Evolutionary conservation across 2,888 invertebrate species (phyloP), one percentile per base, ranked within the genome.

Genomic region (Polia nebulosa): DNA sequence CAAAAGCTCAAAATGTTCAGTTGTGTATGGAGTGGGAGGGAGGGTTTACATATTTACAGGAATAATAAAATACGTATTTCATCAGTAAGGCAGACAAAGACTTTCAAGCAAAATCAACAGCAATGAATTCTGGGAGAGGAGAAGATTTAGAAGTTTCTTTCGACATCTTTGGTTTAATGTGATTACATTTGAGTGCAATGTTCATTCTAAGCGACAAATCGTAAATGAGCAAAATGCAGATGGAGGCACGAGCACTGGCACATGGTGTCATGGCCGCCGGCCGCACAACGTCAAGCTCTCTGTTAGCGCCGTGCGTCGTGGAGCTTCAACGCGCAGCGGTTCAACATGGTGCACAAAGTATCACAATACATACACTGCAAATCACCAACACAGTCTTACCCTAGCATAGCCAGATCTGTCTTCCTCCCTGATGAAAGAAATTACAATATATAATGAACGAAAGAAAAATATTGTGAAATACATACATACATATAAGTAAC

Each of bases 391-490:
- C 92, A 88, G 82, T 91, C 96, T 96, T 96, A 96, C 96, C 96
- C 96, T 95, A 94, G 89, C 94, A 96, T 93, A 96, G 94, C 95
- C 96, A 92, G 93, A 92, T 92, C 93, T 94, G 94, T 96, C 96
- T 93, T 95, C 96, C 95, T 96, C 96, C 96, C 96, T 96, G 95
- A 95, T 95, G 93, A 96, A 95, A 94, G 92, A 95, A 95, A 95
- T 93, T 88, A 86, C 79, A 88, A 89, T 91, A 92, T 88, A 90
- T 88, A 88, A 88, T 88, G 85, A 81, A 80, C 84, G 77, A 82
- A 81, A 78, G 82, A 72, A 68, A 67, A 76, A 72, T 78, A 86
- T 88, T 87, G 81, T 72, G 63, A 76, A 81, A 83, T 83, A 84
- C 81, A 88, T 67, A 89, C 75, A 87, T 78, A 87, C 56, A 85